Evolutionary conservation across 2,797 vertebrate species (phyloP).

Genomic region (Alca torda): DNA sequence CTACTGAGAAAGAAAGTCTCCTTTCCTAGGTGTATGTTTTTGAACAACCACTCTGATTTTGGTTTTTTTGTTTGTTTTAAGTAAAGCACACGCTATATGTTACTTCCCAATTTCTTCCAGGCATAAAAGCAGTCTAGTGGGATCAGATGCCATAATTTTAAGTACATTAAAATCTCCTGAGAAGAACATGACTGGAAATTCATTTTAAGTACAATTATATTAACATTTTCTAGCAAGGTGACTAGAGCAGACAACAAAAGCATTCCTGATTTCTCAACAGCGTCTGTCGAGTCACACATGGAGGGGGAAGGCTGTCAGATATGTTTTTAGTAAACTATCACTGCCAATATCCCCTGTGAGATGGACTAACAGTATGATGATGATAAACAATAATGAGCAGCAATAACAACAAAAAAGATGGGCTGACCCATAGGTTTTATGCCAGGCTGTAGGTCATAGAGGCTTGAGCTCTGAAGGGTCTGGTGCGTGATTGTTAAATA

Average conservation of each 20-base stretch:
- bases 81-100: background rate
- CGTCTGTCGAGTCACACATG: background rate
- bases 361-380: background rate
- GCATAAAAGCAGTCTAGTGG: background rate
- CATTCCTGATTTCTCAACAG: background rate
- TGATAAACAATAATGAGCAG: background rate
- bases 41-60: background rate
- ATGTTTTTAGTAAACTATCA: conserved; percentile 1
- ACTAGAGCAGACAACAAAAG: conserved; percentile 17
- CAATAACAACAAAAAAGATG: background rate
- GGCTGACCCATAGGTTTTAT: background rate
- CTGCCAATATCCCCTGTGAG: background rate
- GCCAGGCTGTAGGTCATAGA: background rate
- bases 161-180: background rate
- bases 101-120: background rate
- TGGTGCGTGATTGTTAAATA: background rate
- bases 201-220: background rate
- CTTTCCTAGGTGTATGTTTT: background rate
- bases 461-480: background rate
- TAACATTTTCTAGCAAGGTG: background rate
- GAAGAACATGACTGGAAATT: background rate
- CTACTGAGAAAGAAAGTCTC: background rate
- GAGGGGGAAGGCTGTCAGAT: background rate
- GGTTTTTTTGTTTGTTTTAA: background rate
- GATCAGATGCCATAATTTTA: background rate